Base-by-base conservation (phyloP, 1,140 invertebrate genomes). In the Brachionus koreanus region DNA sequence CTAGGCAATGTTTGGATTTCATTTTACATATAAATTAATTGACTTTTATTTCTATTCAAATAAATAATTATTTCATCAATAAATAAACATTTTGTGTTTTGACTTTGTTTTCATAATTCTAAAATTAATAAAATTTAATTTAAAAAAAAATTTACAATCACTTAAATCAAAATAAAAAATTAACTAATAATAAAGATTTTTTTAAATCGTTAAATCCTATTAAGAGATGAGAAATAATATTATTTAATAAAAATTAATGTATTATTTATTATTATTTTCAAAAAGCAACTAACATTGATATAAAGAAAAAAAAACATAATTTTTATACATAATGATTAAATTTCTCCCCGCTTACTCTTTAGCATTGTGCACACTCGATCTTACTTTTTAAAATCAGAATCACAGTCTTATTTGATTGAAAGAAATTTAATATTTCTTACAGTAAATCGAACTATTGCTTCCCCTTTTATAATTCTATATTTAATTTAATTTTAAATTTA, bases 21-120 rank as follows among this genome's bases (percentile, higher is more conserved):
- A 69, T 69, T 57, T 57, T 57, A 23, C 19, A 57, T 16, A 65
- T 16, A 13, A 29, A 12, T 65, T 35, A 9, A 65, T 13, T 35
- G n/a, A 33, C 25, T 65, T 65, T 65, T 65, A 13, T 5, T 65
- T 65, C 19, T 65, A 7, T 65, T 65, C 13, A 33, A 29, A 9
- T 19, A 65, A 33, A 16, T 33, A 12, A n/a, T 65, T 65, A 19
- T 65, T 65, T 37, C n/a, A 33, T 65, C 29, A 65, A 65, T 33
- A 65, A 23, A 33, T 33, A 35, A 65, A 37, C 63, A 65, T 65
- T 65, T 65, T 69, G 7, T 69, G 29, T 19, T 69, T 69, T n/a
- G 13, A 69, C 37, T 39, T 69, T 69, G 12, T 42, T 69, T 42
- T 69, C 35, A 69, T 69, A 69, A 33, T 37, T 69, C 63, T 65